These are phyloP conservation scores for Homarus americanus DNA, from an alignment of 1,140 invertebrate genomes.

Conservation along the genomic window DNA sequence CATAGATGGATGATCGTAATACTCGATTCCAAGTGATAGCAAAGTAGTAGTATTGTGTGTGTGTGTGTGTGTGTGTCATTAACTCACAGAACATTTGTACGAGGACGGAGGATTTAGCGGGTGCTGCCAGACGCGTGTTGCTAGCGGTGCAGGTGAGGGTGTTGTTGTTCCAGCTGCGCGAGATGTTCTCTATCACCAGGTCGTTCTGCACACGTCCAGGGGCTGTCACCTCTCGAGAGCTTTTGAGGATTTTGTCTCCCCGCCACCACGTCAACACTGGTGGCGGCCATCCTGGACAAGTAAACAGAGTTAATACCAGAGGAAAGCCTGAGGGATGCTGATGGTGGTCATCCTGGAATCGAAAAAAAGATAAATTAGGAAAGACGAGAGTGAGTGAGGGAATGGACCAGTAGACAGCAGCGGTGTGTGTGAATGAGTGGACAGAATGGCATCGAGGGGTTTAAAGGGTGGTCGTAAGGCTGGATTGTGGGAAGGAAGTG, in stretches of 20 bases:
- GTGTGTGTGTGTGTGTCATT: not conserved
- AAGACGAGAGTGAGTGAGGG: no score
- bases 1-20: no score
- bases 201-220: slow-evolving; percentile 6
- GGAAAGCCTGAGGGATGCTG: no score
- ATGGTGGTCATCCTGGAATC: no score
- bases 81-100: slow-evolving; percentile 30
- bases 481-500: no score
- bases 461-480: no score
- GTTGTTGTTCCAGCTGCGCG: slow-evolving; percentile 18
- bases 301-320: no score
- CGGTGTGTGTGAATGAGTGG: no score
- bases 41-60: no score
- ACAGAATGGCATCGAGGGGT: no score
- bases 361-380: no score
- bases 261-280: slow-evolving; percentile 23
- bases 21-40: no score
- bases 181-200: slow-evolving; percentile 42
- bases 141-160: slow-evolving; percentile 36
- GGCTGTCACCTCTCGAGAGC: not conserved
- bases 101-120: not conserved
- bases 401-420: not conserved
- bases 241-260: slow-evolving; percentile 27
- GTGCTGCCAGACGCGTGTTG: slow-evolving; percentile 19
- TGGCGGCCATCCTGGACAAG: slow-evolving; percentile 2